These are phyloP conservation scores for Leucania comma DNA, from an alignment of 2,888 invertebrate genomes.

Conservation along the genomic window DNA sequence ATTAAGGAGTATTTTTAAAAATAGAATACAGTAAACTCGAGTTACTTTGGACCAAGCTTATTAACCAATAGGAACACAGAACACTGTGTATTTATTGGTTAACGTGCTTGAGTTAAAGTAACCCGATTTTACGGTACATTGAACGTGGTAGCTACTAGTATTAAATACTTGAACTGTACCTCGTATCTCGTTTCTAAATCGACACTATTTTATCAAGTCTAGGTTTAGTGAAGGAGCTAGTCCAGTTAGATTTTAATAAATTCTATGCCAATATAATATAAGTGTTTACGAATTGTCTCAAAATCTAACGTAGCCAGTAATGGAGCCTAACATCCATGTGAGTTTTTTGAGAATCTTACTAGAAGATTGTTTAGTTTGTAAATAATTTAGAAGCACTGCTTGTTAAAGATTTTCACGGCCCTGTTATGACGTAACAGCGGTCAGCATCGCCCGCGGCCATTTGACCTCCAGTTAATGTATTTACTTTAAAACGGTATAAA, in stretches of 20 bases:
- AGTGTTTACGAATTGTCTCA: conserved; percentile 76
- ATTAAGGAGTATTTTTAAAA: conserved; percentile 6
- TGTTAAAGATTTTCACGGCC: conserved; percentile 40
- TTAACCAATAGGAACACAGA: no score
- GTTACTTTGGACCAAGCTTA: no score
- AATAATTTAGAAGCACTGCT: conserved; percentile 52
- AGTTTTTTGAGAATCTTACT: conserved; percentile 67
- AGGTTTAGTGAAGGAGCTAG: conserved; percentile 87
- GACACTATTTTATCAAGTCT: conserved; percentile 65
- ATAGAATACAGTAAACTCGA: not conserved
- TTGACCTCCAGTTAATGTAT: conserved; percentile 5
- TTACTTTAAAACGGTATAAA: conserved; percentile 19
- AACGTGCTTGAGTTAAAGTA: no score
- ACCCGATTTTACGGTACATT: not conserved
- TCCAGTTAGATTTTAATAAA: conserved; percentile 83
- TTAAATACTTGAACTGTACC: conserved; percentile 37
- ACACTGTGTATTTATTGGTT: no score
- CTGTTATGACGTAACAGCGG: conserved; percentile 34
- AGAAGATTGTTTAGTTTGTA: conserved; percentile 56
- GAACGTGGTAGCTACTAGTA: conserved; percentile 56
- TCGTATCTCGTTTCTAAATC: conserved; percentile 63
- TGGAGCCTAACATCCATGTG: conserved; percentile 68
- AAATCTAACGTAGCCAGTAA: conserved; percentile 74
- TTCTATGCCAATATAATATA: conserved; percentile 80
- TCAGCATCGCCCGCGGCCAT: not conserved